Conservation (phyloP, 2,888 invertebrate genomes). For the Thyatira batis region DNA sequence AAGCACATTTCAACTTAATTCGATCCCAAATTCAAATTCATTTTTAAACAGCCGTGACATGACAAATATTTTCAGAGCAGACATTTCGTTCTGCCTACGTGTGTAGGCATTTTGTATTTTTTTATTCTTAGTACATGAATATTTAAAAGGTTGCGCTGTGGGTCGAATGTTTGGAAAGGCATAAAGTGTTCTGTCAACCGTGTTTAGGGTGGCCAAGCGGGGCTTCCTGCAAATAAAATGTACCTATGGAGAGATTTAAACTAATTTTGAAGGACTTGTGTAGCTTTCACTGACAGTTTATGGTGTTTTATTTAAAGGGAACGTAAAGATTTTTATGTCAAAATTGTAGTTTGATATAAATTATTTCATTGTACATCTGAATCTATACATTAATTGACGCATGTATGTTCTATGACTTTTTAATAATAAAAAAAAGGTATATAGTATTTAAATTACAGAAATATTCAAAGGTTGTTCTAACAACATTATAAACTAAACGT, state of each 20-base stretch:
- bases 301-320: not conserved
- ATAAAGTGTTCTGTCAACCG: conserved; percentile 6
- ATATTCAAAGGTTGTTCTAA: too few relatives aligned
- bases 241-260: conserved; percentile 1
- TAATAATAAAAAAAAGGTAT: too few relatives aligned
- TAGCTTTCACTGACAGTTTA: not conserved
- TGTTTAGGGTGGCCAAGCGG: not conserved
- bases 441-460: too few relatives aligned
- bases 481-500: too few relatives aligned
- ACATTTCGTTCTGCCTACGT: not conserved
- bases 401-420: too few relatives aligned
- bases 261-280: not conserved
- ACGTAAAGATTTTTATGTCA: too few relatives aligned
- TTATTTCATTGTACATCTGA: too few relatives aligned
- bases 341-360: too few relatives aligned
- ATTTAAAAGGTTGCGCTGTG: conserved; percentile 3
- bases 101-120: not conserved
- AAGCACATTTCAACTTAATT: not conserved
- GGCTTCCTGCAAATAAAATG: not conserved
- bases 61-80: not conserved
- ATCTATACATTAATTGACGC: too few relatives aligned
- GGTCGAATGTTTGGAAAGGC: conserved; percentile 3
- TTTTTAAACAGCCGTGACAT: not conserved
- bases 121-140: conserved; percentile 4
- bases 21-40: not conserved